Conservation (phyloP, 2,888 invertebrate genomes). For the Perizoma affinitatum region DNA sequence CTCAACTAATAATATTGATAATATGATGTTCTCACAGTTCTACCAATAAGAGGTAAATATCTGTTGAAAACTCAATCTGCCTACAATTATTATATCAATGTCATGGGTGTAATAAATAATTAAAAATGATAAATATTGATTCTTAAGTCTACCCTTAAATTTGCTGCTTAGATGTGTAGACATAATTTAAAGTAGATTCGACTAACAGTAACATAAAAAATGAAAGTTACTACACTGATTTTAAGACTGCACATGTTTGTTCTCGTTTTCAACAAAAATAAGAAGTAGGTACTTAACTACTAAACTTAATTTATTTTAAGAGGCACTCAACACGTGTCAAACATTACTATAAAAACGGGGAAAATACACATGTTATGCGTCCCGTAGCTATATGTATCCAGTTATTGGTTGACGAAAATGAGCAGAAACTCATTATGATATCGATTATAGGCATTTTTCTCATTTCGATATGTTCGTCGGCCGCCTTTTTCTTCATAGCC, state of each 20-base stretch:
- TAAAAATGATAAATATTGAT: conserved; percentile 1
- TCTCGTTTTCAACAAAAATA: too few relatives aligned
- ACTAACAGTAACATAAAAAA: conserved; percentile 5
- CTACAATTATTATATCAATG: conserved; percentile 38
- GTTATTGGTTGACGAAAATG: too few relatives aligned
- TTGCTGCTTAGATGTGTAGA: conserved; percentile 6
- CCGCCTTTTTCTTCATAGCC: too few relatives aligned
- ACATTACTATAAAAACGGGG: too few relatives aligned
- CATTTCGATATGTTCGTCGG: too few relatives aligned
- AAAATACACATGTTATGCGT: too few relatives aligned
- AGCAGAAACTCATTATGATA: too few relatives aligned
- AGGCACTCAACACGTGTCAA: too few relatives aligned
- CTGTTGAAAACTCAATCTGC: background rate
- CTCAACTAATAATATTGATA: background rate
- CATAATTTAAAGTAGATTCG: conserved; percentile 11
- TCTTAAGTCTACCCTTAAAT: conserved; percentile 4
- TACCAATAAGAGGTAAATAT: background rate
- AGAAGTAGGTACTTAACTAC: too few relatives aligned
- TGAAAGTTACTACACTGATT: background rate
- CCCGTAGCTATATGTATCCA: too few relatives aligned
- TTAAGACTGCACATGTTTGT: background rate
- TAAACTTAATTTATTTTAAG: too few relatives aligned
- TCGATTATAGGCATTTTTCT: too few relatives aligned
- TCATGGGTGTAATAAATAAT: conserved; percentile 45
- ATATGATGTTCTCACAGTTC: conserved; percentile 1